A percentile compares a stretch with the other conserved stretches of the same genome.
Evolutionary conservation across 2,888 invertebrate species (phyloP).

Genomic region (Ochropleura plecta): DNA sequence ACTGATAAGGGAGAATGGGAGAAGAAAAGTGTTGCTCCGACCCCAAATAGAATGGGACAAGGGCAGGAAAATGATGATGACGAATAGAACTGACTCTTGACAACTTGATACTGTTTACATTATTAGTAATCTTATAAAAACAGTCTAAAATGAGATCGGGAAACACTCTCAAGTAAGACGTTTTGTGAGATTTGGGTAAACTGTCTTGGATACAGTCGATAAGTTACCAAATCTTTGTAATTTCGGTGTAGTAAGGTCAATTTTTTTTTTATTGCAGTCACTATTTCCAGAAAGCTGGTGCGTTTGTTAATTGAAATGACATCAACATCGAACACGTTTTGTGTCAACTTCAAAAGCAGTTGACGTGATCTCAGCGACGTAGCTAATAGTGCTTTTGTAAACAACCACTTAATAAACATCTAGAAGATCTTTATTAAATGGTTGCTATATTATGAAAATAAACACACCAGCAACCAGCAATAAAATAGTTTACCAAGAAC

Average conservation of each 20-base stretch:
- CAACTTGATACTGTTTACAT: neutral
- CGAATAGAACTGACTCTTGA: neutral
- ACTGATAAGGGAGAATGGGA: too few species aligned
- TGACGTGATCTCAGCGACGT: conserved; percentile 6
- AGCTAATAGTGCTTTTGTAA: neutral
- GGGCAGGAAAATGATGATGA: too few species aligned
- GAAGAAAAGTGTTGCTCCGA: too few species aligned
- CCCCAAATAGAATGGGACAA: too few species aligned
- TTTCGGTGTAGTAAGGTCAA: neutral
- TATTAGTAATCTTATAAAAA: neutral
- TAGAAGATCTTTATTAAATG: neutral
- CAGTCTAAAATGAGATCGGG: neutral
- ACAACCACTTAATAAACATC: neutral
- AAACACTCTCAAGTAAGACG: neutral
- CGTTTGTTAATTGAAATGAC: conserved; percentile 7
- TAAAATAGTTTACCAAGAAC: conserved; percentile 45
- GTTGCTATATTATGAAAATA: conserved; percentile 35
- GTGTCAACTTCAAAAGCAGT: neutral
- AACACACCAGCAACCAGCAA: conserved; percentile 25
- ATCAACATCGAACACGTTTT: neutral
- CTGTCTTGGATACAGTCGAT: too few species aligned
- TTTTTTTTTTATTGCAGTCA: too few species aligned
- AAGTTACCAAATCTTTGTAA: too few species aligned
- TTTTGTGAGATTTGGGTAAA: too few species aligned
- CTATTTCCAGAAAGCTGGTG: neutral